phyloP scores from a whole-genome alignment of 2,113 vertebrate genomes.

The Paramisgurnus dabryanus region DNA sequence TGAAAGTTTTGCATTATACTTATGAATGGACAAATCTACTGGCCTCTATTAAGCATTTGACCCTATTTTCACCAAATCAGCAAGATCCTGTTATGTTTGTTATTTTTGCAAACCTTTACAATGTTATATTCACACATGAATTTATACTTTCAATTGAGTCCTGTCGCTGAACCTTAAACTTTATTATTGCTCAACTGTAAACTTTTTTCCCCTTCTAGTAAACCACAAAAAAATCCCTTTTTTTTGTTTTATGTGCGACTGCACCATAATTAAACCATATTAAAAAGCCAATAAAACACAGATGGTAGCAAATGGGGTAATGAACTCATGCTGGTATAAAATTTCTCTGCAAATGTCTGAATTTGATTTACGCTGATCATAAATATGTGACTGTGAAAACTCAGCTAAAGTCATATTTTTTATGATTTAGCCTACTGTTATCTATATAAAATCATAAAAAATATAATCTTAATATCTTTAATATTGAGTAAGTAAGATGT shows the following conservation, averaged over 20 bases:
- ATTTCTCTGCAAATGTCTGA: neutral
- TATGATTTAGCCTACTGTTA: no score
- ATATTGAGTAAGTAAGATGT: no score
- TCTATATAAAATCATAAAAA: no score
- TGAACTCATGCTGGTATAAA: conserved; percentile 41
- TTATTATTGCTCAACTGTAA: neutral
- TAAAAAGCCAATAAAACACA: conserved; percentile 65
- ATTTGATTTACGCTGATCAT: neutral
- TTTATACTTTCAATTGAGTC: neutral
- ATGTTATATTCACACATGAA: no score
- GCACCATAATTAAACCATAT: conserved; percentile 64
- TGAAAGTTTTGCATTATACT: no score
- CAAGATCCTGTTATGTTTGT: no score
- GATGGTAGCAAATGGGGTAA: conserved; percentile 54
- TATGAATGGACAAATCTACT: no score
- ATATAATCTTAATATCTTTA: neutral
- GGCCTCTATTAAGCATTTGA: no score
- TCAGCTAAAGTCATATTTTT: no score
- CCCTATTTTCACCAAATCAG: no score
- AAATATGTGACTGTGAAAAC: neutral
- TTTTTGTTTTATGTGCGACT: conserved; percentile 46
- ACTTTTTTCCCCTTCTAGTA: neutral
- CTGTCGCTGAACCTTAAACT: neutral
- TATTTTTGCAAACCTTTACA: no score
- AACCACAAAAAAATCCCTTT: neutral